Conservation (phyloP, 2,888 invertebrate genomes). For the Scotopteryx bipunctaria region DNA sequence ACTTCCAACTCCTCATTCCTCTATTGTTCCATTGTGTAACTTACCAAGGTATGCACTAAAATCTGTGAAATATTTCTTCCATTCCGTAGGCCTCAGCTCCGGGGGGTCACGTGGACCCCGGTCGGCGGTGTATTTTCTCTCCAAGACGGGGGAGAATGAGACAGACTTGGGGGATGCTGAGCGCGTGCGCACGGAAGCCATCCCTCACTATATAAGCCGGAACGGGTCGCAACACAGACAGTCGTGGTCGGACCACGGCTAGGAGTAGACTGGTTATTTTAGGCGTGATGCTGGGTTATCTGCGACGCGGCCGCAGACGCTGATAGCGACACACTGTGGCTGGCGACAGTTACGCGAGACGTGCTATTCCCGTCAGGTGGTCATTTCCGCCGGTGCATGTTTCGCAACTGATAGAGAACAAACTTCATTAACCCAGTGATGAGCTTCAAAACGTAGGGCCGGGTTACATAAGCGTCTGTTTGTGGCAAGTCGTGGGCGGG, state of each 20-base stretch:
- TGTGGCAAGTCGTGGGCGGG: conserved; percentile 58
- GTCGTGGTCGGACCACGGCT: conserved; percentile 77
- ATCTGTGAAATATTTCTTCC: conserved; percentile 78
- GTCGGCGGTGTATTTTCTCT: conserved; percentile 81
- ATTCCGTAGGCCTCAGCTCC: conserved; percentile 67
- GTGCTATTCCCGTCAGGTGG: conserved; percentile 82
- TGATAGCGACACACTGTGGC: conserved; percentile 77
- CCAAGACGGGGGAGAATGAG: conserved; percentile 85
- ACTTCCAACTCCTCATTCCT: conserved; percentile 41
- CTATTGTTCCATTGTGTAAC: conserved; percentile 46
- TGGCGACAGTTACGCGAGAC: conserved; percentile 73
- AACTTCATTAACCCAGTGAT: conserved; percentile 71
- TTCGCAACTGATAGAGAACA: conserved; percentile 72
- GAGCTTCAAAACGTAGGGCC: conserved; percentile 44
- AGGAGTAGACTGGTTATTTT: conserved; percentile 77
- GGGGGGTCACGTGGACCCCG: conserved; percentile 64
- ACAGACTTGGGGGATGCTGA: conserved; percentile 86
- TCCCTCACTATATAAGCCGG: conserved; percentile 77
- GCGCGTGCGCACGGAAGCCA: conserved; percentile 86
- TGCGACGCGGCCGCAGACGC: conserved; percentile 69
- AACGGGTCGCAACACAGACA: conserved; percentile 60
- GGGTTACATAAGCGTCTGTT: conserved; percentile 56
- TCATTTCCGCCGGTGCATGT: conserved; percentile 71
- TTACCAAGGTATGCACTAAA: conserved; percentile 81
- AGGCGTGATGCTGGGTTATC: conserved; percentile 71